Evolutionary conservation across 2,888 invertebrate genomes (phyloP).

Genomic region (Psylliodes chrysocephalus): DNA sequence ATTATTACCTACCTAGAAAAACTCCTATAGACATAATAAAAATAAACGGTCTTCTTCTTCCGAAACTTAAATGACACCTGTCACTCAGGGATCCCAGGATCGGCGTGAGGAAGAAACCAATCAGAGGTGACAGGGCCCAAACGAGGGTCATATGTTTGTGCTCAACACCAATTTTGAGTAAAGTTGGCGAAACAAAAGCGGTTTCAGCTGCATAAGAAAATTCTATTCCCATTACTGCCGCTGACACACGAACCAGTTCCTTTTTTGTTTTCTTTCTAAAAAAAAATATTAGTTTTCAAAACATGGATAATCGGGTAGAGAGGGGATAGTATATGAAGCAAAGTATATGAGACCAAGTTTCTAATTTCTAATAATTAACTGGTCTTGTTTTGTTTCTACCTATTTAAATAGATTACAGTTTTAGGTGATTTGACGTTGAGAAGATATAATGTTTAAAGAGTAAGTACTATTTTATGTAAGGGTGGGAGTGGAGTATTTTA

Average conservation of each 20-base stretch:
- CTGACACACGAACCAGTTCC: conserved; percentile 88
- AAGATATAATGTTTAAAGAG: too few relatives aligned
- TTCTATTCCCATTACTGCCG: conserved; percentile 97
- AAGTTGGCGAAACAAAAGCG: conserved; percentile 94
- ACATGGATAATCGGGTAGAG: too few relatives aligned
- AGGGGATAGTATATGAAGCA: too few relatives aligned
- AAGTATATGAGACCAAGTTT: too few relatives aligned
- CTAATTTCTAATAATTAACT: too few relatives aligned
- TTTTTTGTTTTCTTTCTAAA: conserved; percentile 79
- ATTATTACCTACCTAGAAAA: conserved; percentile 74
- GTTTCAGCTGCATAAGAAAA: conserved; percentile 98
- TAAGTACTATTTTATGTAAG: too few relatives aligned
- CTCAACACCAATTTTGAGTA: conserved; percentile 91
- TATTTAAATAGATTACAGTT: too few relatives aligned
- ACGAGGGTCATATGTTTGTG: conserved; percentile 95
- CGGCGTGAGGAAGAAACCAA: conserved; percentile 95
- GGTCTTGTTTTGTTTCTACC: too few relatives aligned
- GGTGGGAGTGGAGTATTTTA: too few relatives aligned
- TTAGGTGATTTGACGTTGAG: too few relatives aligned
- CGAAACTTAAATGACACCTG: conserved; percentile 81
- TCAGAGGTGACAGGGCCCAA: conserved; percentile 93
- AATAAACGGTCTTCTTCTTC: conserved; percentile 92
- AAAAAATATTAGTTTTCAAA: conserved; percentile 34
- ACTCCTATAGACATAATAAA: conserved; percentile 89
- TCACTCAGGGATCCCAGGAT: conserved; percentile 92